Evolutionary conservation across 2,113 vertebrate species (phyloP).

Genomic region (Coryphaenoides rupestris): DNA sequence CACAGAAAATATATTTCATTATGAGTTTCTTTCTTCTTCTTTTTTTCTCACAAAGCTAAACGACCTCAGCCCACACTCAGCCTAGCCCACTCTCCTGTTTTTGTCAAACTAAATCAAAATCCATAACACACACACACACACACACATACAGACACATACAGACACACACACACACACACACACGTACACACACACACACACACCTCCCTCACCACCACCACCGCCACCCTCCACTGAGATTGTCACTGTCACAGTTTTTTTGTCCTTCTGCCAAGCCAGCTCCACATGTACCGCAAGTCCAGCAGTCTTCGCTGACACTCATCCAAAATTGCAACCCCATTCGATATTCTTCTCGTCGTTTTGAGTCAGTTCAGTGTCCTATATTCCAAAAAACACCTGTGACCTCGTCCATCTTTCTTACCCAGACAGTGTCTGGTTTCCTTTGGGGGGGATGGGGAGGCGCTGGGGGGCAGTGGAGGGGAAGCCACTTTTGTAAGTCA

Average conservation of each 20-base stretch:
- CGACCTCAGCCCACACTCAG: background rate
- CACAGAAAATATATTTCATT: too few species aligned
- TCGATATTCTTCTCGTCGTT: slow-evolving; percentile 15
- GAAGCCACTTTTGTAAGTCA: too few species aligned
- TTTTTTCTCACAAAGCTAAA: too few species aligned
- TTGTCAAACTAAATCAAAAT: too few species aligned
- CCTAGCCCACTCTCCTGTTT: too few species aligned
- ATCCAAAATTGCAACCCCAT: slow-evolving; percentile 13
- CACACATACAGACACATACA: too few species aligned
- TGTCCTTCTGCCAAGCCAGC: slow-evolving; percentile 9
- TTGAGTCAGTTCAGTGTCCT: background rate
- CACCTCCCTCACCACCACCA: slow-evolving; percentile 26
- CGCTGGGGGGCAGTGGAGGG: too few species aligned
- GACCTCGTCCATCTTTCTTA: slow-evolving; percentile 4
- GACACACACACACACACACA: too few species aligned
- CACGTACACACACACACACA: slow-evolving; percentile 10
- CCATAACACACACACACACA: too few species aligned
- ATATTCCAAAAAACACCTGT: slow-evolving; percentile 22
- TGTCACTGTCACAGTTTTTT: background rate
- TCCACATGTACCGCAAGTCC: slow-evolving; percentile 15
- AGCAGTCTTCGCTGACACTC: background rate
- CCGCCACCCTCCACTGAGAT: slow-evolving; percentile 1
- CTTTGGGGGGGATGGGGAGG: too few species aligned
- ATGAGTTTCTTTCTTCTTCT: too few species aligned
- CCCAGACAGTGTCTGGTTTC: too few species aligned